Percentiles rank a stretch among this genome's conserved stretches.
Conservation (phyloP, 2,113 vertebrate species). For the Uria lomvia region DNA sequence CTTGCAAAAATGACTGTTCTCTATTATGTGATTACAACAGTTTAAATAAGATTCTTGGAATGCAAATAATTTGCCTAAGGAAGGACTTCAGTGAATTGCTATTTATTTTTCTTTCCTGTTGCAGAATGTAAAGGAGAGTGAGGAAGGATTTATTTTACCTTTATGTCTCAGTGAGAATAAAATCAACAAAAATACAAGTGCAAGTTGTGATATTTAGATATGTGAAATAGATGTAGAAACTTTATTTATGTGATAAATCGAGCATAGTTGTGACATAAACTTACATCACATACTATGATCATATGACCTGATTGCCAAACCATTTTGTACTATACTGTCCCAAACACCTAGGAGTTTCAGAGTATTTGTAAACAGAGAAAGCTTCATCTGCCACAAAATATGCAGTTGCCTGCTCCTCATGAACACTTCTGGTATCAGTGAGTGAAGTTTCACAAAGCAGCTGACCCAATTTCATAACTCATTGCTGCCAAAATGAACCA, state of each 20-base stretch:
- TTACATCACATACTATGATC: not conserved
- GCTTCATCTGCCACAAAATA: not conserved
- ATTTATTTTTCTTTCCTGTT: not conserved
- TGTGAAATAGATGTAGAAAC: not conserved
- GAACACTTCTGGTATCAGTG: not conserved
- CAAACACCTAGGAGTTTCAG: not conserved
- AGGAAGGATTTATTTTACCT: not conserved
- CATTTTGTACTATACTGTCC: not conserved
- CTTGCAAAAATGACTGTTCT: not conserved
- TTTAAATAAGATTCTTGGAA: not conserved
- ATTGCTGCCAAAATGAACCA: not conserved
- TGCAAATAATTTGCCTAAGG: not conserved
- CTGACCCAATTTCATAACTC: not conserved
- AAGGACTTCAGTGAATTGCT: not conserved
- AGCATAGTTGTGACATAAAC: not conserved
- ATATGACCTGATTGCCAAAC: not conserved
- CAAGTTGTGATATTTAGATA: not conserved
- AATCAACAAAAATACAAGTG: not conserved
- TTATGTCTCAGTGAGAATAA: not conserved
- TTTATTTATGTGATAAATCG: not conserved
- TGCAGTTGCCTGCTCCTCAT: not conserved
- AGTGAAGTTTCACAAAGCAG: not conserved
- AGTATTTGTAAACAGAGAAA: not conserved
- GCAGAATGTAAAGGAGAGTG: not conserved
- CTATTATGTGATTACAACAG: not conserved